Conservation (phyloP, 2,888 invertebrate species). For the Chrysolina americana region DNA sequence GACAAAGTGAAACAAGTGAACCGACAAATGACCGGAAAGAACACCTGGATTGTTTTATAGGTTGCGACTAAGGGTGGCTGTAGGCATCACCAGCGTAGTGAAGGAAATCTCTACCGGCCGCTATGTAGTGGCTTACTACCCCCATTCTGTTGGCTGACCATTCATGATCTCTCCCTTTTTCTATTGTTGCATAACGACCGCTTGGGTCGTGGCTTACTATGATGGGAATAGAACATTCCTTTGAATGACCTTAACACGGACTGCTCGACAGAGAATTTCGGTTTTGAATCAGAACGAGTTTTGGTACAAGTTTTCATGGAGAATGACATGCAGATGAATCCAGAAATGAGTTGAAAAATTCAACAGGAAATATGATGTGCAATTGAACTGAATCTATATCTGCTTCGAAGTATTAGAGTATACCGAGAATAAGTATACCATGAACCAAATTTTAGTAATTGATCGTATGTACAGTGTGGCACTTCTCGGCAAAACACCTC, state of each 20-base stretch:
- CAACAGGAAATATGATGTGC: background rate
- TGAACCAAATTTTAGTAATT: too few species aligned
- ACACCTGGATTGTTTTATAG: background rate
- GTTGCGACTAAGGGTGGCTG: background rate
- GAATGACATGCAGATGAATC: background rate
- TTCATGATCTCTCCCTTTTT: slow-evolving; percentile 54
- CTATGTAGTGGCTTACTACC: slow-evolving; percentile 53
- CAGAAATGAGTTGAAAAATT: background rate
- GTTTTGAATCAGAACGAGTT: background rate
- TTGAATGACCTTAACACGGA: slow-evolving; percentile 23
- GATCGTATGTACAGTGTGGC: too few species aligned
- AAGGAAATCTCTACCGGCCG: slow-evolving; percentile 12
- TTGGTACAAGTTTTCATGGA: background rate
- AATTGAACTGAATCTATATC: too few species aligned
- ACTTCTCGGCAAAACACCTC: too few species aligned
- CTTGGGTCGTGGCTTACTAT: slow-evolving; percentile 39
- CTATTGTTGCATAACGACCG: slow-evolving; percentile 45
- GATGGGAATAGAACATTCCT: slow-evolving; percentile 42
- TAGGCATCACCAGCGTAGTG: background rate
- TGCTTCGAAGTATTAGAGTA: too few species aligned
- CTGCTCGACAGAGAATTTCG: background rate
- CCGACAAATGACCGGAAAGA: background rate
- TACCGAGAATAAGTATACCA: too few species aligned
- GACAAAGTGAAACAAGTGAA: background rate
- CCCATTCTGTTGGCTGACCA: slow-evolving; percentile 56